phyloP scores from a whole-genome alignment of 2,888 invertebrate genomes.

The Pseudococcus longispinus region DNA sequence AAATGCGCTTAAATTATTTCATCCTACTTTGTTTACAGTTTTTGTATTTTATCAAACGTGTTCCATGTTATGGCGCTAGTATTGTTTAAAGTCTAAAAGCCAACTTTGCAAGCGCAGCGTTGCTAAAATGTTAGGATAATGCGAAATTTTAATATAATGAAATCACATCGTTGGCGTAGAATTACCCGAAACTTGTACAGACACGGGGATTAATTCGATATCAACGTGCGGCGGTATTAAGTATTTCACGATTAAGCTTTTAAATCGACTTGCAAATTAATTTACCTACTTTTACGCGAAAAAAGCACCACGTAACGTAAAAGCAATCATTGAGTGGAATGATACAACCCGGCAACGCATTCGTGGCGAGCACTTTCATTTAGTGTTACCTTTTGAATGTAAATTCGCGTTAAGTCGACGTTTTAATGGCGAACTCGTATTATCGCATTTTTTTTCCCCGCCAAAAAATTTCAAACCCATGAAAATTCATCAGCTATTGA shows the following conservation, averaged over 20 bases:
- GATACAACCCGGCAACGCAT: background rate
- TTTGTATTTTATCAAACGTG: slow-evolving; percentile 9
- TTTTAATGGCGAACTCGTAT: background rate
- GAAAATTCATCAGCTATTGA: background rate
- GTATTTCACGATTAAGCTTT: slow-evolving; percentile 30
- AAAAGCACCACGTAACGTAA: background rate
- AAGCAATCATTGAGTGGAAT: background rate
- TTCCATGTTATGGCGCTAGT: background rate
- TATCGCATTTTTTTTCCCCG: background rate
- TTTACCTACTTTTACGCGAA: background rate
- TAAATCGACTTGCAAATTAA: slow-evolving; percentile 40
- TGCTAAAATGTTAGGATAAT: background rate
- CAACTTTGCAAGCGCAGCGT: background rate
- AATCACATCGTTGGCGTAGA: slow-evolving; percentile 10
- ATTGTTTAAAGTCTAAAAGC: slow-evolving; percentile 32
- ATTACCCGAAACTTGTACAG: slow-evolving; percentile 24
- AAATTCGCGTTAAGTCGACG: slow-evolving; percentile 17
- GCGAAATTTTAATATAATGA: slow-evolving; percentile 15
- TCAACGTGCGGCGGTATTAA: slow-evolving; percentile 12
- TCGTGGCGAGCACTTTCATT: slow-evolving; percentile 1
- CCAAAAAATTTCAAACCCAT: background rate
- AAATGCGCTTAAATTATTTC: slow-evolving; percentile 30
- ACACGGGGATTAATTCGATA: slow-evolving; percentile 20
- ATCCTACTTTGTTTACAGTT: slow-evolving; percentile 19
- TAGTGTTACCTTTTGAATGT: slow-evolving; percentile 4